Evolutionary conservation across 1,140 invertebrate genomes (phyloP), one percentile per base, ranked within the genome.

Genomic region (Saccostrea cuccullata): DNA sequence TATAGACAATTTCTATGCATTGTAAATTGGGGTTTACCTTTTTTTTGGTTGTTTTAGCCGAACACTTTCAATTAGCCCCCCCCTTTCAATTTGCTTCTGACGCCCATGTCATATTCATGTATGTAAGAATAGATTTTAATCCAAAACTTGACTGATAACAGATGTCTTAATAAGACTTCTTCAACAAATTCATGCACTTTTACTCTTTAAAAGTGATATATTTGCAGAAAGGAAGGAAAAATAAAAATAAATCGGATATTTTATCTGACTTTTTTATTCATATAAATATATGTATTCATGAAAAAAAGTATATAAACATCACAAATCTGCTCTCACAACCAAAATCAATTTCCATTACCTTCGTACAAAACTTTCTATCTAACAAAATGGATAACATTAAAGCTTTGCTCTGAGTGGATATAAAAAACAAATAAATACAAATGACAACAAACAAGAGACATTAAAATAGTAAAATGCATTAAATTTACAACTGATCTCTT

Each of bases 201-300:
- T 9, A 47, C 9, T 47, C 47, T 47, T 47, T 6, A 47, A 47
- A 47, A 47, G 47, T 9, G 5, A 47, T 9, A 47, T 9, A 47
- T 47, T 47, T 9, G 9, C 6, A 9, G 47, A 2, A 6, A 9
- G 47, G 47, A 47, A 8, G 47, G 47, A n/a, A n/a, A n/a, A n/a
- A n/a, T n/a, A 47, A 47, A 47, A 47, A 3, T 64, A 20, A 64
- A 64, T 36, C 36, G 11, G 9, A 36, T 77, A 5, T 77, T 73
- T 77, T 77, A 30, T 47, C 23, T 77, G 70, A 77, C 17, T 64
- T 47, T n/a, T 77, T 77, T 77, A 77, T 77, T 77, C 30, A 36
- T 77, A 77, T 77, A 77, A 77, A 77, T 77, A 77, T 77, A 77
- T 67, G 23, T 30, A 77, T 30, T 30, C 30, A 77, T 77, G 70